phyloP scores from a whole-genome alignment of 2,113 vertebrate species.

The Odontophorus gujanensis region DNA sequence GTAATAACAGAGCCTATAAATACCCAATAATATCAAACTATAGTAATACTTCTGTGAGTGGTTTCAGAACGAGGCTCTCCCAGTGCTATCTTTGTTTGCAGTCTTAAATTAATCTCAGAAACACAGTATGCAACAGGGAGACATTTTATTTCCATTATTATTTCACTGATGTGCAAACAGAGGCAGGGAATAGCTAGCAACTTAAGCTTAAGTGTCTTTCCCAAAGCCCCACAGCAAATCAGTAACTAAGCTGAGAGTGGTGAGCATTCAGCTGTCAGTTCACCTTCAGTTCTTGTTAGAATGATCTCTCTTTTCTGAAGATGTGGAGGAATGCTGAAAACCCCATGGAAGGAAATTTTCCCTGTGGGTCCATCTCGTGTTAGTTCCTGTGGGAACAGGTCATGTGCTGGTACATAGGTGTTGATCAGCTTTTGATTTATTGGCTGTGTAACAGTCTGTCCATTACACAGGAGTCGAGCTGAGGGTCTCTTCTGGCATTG shows the following conservation, averaged over 20 bases:
- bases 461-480: neutral
- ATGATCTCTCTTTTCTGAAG: neutral
- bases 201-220: neutral
- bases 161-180: constrained; percentile 1
- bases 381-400: neutral
- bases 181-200: neutral
- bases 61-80: neutral
- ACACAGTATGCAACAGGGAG: neutral
- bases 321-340: neutral
- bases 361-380: neutral
- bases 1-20: neutral
- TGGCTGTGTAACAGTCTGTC: neutral
- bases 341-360: neutral
- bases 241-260: neutral
- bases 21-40: neutral
- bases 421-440: neutral
- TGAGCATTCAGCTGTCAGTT: neutral
- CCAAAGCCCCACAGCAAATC: constrained; percentile 13
- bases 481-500: neutral
- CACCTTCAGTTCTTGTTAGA: neutral
- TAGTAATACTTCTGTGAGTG: neutral
- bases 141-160: constrained; percentile 16
- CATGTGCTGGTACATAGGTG: fast-evolving
- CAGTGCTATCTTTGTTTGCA: neutral
- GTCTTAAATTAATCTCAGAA: constrained; percentile 36